Evolutionary conservation across 2,888 invertebrate genomes (phyloP), one percentile per base, ranked within the genome.

Genomic region (Baronia brevicornis): DNA sequence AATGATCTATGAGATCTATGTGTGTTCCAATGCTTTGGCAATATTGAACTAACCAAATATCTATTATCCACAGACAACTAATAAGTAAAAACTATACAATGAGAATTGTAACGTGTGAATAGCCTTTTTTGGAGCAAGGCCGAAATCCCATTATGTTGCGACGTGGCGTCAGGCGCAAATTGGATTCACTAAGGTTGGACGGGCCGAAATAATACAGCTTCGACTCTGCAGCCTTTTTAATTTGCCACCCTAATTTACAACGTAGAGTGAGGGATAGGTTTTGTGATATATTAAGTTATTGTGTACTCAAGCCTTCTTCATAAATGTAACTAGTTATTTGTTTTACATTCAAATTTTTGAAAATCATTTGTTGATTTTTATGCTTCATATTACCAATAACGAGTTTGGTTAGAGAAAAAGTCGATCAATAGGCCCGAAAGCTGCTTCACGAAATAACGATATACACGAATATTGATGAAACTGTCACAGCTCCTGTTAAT

Each of bases 121-220:
- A 66, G 63, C 54, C 62, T 68, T 72, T n/a, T 72, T 69, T 64
- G 63, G 60, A 64, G 57, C 51, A 52, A 54, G 51, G 44, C 57
- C 56, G 49, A 69, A 75, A 78, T 70, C 69, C 67, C 63, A 75
- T 77, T 77, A 75, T 52, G 53, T 40, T 48, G 63, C 63, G 63
- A 61, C 62, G 61, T 60, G 56, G 62, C 53, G 61, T 56, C 57
- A 56, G 47, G 46, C 58, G 57, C 66, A 75, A 74, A 74, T 74
- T 75, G 69, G 72, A 72, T 74, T 67, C 61, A 60, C 60, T 57
- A 59, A 60, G 60, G 60, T 66, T 63, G 61, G 63, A 62, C 60
- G 54, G 57, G 30, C 59, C 55, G 55, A 70, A 71, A 72, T 72
- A 71, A 72, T 67, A 58, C 52, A 56, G 58, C 60, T 61, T 59